phyloP scores from a whole-genome alignment of 2,113 vertebrate genomes.

The Acrocephalus kingi region DNA sequence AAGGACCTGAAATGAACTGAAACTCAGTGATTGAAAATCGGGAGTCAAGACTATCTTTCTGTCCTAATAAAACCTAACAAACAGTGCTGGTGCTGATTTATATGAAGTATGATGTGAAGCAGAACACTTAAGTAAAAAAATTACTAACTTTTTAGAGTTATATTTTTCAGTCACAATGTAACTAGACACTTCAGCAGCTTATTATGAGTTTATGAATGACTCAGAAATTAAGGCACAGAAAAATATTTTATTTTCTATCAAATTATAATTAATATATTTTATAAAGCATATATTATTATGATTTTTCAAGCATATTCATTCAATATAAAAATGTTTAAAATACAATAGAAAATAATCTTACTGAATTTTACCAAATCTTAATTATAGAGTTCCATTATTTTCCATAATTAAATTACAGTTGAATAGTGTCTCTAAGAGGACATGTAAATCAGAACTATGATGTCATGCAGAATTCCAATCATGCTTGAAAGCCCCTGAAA shows the following conservation, averaged over 20 bases:
- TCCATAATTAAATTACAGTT: slow-evolving; percentile 29
- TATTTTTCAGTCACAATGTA: background rate
- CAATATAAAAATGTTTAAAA: background rate
- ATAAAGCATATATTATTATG: too few species aligned
- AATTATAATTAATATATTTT: too few species aligned
- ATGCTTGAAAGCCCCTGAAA: background rate
- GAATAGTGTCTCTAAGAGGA: slow-evolving; percentile 9
- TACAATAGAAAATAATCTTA: background rate
- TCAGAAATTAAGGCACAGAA: background rate
- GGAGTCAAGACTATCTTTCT: background rate
- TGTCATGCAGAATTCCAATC: background rate
- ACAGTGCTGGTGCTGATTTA: background rate
- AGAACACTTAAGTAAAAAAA: background rate
- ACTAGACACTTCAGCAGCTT: background rate
- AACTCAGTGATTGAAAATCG: background rate
- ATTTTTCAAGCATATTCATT: background rate
- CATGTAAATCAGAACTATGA: background rate
- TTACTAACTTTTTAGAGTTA: background rate
- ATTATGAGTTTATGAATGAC: background rate
- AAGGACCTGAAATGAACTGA: background rate
- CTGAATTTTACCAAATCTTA: slow-evolving; percentile 4
- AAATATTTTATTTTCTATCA: background rate
- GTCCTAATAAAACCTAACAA: background rate
- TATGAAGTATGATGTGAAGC: background rate
- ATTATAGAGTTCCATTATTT: slow-evolving; percentile 22